phyloP scores from a whole-genome alignment of 1,140 invertebrate species.

The Branchinecta lindahli region DNA sequence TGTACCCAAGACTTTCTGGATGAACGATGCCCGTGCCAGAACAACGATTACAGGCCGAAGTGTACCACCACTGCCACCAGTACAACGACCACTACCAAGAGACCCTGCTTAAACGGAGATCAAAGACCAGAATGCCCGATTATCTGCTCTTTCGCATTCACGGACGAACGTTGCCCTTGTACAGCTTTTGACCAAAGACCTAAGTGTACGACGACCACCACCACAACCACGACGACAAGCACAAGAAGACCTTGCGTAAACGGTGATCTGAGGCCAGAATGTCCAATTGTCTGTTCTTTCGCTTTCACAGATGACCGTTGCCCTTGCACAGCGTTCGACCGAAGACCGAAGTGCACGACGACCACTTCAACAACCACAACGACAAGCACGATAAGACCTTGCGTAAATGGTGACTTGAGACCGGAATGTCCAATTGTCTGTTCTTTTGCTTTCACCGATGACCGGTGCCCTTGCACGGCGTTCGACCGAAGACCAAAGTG shows the following conservation, averaged over 20 bases:
- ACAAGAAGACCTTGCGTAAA: background rate
- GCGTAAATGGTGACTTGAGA: background rate
- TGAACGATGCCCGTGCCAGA: conserved; percentile 13
- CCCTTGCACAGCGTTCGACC: too few relatives aligned
- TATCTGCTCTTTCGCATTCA: background rate
- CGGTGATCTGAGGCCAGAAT: background rate
- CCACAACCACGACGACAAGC: background rate
- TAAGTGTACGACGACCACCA: background rate
- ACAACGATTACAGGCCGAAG: background rate
- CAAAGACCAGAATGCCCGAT: conserved; percentile 2
- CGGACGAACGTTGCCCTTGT: background rate
- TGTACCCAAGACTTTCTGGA: conserved; percentile 22
- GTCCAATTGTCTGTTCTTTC: background rate
- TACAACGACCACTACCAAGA: background rate
- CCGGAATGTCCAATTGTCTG: background rate
- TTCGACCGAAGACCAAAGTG: background rate
- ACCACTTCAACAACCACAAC: background rate
- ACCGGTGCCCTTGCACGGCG: background rate
- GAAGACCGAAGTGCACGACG: background rate
- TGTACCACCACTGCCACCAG: background rate
- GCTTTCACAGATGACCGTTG: background rate
- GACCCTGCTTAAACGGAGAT: background rate
- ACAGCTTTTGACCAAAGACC: background rate
- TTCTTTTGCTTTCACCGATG: background rate
- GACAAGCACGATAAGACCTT: background rate